Base-by-base conservation (phyloP, 2,113 vertebrate genomes). In the Larimichthys polyactis region DNA sequence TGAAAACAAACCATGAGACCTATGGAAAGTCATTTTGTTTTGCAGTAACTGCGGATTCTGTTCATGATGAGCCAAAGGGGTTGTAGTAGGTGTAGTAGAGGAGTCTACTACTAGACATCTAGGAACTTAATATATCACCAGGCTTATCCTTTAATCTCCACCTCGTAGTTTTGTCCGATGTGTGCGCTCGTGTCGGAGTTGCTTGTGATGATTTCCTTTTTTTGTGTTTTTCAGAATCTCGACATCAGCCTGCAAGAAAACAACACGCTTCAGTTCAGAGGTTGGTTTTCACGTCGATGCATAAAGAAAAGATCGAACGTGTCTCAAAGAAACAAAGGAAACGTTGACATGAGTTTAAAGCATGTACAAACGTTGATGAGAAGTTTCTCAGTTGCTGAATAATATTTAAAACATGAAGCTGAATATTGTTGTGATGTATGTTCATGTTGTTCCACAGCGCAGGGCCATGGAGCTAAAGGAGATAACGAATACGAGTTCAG, bases 381-480 rank as follows among this genome's bases (percentile, higher is more conserved):
- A 48, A n/a, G n/a, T n/a, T n/a, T 6, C 12, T 15, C 4, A 14
- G 67, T n/a, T 19, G 24, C 36, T 48, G n/a, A 11, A 67, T 32
- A 20, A 27, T 27, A 27, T 27, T 27, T 27, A 27, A 27, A 62
- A 17, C 12, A 1, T 16, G 5, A 59, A 43, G 43, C 11, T 2
- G 54, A 1, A 58, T 74, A 9, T 32, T 40, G 16, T 20, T 36
- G 9, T 49, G 1, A 22, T 22, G 11, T 8, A 12, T 51, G 1
- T 8, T 77, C 0, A 49, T n/a, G 14, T 63, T 89, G 19, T 73
- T 85, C 54, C 79, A 82, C 71, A 99, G 98, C 96, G 71, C 96
- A 96, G 78, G 98, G 98, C 66, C 97, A 97, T 0, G 98, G 98
- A 79, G 98, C 98, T 60, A 99, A 99, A 95, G 98, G 98, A 77